A percentile compares a stretch with the other conserved stretches of the same genome.
These are phyloP conservation scores for Mus caroli DNA, from an alignment of 2,797 vertebrate genomes.

Conservation along the genomic window DNA sequence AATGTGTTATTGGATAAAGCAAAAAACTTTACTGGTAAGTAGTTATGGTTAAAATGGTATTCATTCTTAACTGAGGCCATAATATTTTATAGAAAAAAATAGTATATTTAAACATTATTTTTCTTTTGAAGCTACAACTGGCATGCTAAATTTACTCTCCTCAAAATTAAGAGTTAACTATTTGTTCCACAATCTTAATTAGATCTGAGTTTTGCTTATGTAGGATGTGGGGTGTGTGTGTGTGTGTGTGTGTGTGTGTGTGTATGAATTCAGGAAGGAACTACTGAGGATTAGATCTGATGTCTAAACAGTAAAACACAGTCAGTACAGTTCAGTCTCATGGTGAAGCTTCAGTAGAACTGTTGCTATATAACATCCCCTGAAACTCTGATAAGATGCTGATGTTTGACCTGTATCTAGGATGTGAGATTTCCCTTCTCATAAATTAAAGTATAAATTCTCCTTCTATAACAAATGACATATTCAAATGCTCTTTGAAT, in stretches of 20 bases:
- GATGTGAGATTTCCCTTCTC: conserved; percentile 18
- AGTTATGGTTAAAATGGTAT: background rate
- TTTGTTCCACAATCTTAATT: conserved; percentile 53
- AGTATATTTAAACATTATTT: conserved; percentile 15
- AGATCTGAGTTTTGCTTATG: background rate
- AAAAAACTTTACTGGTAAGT: conserved; percentile 69
- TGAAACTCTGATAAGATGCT: background rate
- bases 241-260: background rate
- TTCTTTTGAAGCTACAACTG: conserved; percentile 11
- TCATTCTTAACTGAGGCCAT: conserved; percentile 40
- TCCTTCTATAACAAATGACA: conserved; percentile 2
- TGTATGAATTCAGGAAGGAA: background rate
- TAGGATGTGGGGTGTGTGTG: background rate
- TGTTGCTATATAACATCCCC: background rate
- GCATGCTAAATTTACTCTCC: background rate
- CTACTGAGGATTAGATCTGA: background rate
- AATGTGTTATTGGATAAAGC: conserved; percentile 53
- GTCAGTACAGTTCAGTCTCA: background rate
- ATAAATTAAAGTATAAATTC: conserved; percentile 36
- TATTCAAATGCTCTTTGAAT: background rate
- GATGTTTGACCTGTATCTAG: background rate
- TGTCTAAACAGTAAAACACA: conserved; percentile 22
- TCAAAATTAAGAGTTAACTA: conserved; percentile 39
- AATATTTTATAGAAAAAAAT: conserved; percentile 8
- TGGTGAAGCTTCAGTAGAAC: background rate